A percentile compares a stretch with the other conserved stretches of the same genome.
phyloP scores from a whole-genome alignment of 2,888 invertebrate genomes.

The Leucozona laternaria region DNA sequence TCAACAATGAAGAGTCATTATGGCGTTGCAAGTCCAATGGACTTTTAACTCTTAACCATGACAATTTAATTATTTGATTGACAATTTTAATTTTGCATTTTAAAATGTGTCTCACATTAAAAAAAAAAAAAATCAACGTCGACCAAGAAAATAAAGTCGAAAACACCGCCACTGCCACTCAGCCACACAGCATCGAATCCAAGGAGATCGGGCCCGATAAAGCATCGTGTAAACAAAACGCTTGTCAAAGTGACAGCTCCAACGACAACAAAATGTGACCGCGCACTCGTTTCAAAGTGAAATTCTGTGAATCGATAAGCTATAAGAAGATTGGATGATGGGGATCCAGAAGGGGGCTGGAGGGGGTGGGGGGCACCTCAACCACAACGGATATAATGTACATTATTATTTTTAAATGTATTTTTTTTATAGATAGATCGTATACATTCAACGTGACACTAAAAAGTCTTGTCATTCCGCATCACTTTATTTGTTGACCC shows the following conservation, averaged over 20 bases:
- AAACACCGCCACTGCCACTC: constrained; percentile 1
- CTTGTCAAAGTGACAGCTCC: constrained; percentile 70
- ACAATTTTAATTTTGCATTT: constrained; percentile 75
- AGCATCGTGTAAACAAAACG: constrained; percentile 69
- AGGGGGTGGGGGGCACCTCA: constrained; percentile 4
- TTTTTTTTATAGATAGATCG: constrained; percentile 9
- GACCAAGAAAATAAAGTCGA: background rate
- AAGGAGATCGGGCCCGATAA: constrained; percentile 67
- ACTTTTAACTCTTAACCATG: constrained; percentile 64
- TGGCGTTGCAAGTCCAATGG: constrained; percentile 57
- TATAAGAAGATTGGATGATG: background rate
- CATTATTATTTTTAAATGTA: no score
- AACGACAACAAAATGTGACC: constrained; percentile 61
- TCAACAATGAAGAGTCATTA: constrained; percentile 38
- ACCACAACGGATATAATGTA: constrained; percentile 24
- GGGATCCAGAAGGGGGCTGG: background rate
- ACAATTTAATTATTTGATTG: constrained; percentile 75
- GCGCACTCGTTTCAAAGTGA: constrained; percentile 34
- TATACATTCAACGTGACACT: constrained; percentile 73
- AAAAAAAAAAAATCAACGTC: constrained; percentile 12
- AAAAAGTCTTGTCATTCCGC: constrained; percentile 71
- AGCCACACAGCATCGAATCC: constrained; percentile 44
- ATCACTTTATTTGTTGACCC: constrained; percentile 69
- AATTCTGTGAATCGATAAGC: constrained; percentile 47
- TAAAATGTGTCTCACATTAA: constrained; percentile 6